These are phyloP conservation scores for Clarias magur DNA, from an alignment of 2,113 vertebrate genomes.

Conservation along the genomic window DNA sequence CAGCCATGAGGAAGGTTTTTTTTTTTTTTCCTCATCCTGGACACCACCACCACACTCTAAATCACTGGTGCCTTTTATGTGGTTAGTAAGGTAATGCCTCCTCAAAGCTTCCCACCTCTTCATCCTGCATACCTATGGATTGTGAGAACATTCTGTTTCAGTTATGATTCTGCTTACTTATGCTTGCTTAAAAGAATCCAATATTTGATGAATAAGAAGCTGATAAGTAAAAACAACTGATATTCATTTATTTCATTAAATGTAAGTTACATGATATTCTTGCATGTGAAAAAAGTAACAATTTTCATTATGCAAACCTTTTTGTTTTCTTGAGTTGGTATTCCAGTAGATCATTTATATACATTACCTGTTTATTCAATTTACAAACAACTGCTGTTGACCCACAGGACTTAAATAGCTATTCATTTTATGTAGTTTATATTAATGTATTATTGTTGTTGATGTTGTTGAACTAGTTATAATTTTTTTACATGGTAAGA, in stretches of 20 bases:
- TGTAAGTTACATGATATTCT: neutral
- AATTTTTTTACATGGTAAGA: neutral
- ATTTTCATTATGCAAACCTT: neutral
- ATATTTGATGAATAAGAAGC: neutral
- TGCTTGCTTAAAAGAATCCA: neutral
- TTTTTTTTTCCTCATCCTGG: too few relatives aligned
- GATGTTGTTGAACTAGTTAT: too few relatives aligned
- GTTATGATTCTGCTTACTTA: neutral
- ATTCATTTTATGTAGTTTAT: constrained; percentile 4
- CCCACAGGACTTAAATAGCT: neutral
- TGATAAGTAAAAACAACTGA: neutral
- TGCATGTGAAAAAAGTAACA: neutral
- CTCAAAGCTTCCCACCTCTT: too few relatives aligned
- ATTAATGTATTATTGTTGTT: neutral
- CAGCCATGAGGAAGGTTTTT: too few relatives aligned
- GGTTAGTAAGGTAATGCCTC: too few relatives aligned
- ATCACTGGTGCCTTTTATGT: too few relatives aligned
- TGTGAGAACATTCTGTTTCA: neutral
- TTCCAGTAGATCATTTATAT: neutral
- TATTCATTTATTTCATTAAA: neutral
- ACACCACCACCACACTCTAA: too few relatives aligned
- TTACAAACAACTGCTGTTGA: neutral
- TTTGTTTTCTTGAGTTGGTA: neutral
- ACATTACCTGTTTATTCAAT: neutral
- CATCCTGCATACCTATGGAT: neutral